These are phyloP conservation scores for Nasonovia ribisnigri DNA, from an alignment of 2,888 invertebrate species.

Conservation along the genomic window DNA sequence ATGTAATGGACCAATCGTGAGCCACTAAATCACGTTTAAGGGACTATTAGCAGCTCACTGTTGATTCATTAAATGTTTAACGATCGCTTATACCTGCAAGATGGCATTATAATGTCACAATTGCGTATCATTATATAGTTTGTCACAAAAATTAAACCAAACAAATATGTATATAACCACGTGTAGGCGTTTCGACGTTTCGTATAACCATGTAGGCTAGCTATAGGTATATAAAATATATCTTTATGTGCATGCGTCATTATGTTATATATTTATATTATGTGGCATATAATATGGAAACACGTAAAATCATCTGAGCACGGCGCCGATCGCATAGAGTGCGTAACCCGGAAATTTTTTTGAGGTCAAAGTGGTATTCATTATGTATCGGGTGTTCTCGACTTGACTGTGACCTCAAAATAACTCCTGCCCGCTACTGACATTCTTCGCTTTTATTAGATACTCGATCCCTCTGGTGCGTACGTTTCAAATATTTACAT, in stretches of 20 bases:
- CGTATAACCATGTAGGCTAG: too few species aligned
- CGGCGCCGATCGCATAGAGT: constrained; percentile 12
- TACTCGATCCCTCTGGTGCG: constrained; percentile 25
- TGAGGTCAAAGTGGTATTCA: constrained; percentile 54
- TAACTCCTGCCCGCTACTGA: constrained; percentile 21
- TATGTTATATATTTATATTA: background rate
- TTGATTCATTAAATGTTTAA: background rate
- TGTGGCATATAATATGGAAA: background rate
- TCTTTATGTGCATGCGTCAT: background rate
- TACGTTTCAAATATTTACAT: constrained; percentile 29
- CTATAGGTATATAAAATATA: background rate
- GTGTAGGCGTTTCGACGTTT: background rate
- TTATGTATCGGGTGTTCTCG: constrained; percentile 47
- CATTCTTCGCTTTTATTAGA: constrained; percentile 48
- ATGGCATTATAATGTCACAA: background rate
- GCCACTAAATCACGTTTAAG: background rate
- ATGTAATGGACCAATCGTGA: background rate
- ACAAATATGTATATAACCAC: background rate
- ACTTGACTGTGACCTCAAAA: constrained; percentile 58
- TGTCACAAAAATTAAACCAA: background rate
- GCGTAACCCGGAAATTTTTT: constrained; percentile 59
- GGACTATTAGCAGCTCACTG: background rate
- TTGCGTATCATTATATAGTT: background rate
- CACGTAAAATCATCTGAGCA: background rate
- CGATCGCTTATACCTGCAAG: background rate